Evolutionary conservation across 2,888 invertebrate species (phyloP).

Genomic region (Auanema freiburgensis): DNA sequence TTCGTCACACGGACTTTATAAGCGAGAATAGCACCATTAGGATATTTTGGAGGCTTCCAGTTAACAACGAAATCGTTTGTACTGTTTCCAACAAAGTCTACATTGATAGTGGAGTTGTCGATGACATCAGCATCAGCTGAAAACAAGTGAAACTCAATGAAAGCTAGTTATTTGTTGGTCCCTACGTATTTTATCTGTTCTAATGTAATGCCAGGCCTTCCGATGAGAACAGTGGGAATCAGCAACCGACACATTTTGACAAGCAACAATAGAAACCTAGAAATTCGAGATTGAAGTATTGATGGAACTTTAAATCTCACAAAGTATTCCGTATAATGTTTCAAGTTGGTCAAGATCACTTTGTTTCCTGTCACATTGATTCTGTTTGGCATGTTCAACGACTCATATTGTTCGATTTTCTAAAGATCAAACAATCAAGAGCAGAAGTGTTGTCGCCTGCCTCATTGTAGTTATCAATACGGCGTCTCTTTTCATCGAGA

Average conservation of each 20-base stretch:
- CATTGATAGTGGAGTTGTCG: constrained; percentile 21
- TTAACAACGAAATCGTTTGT: constrained; percentile 12
- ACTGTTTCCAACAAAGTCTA: constrained; percentile 18
- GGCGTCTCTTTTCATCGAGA: not conserved
- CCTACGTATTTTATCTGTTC: constrained; percentile 37
- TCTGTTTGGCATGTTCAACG: constrained; percentile 18
- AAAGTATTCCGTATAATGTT: constrained; percentile 51
- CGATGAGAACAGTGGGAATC: constrained; percentile 22
- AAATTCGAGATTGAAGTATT: not conserved
- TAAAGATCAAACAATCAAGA: not conserved
- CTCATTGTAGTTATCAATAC: not conserved
- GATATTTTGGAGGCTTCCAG: constrained; percentile 81
- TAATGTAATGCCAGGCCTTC: constrained; percentile 36
- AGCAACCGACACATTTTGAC: constrained; percentile 43
- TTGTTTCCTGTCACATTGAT: constrained; percentile 26
- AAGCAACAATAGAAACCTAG: constrained; percentile 48
- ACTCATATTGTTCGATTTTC: not conserved
- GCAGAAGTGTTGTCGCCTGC: not conserved
- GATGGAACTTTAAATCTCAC: constrained; percentile 24
- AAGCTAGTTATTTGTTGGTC: not conserved
- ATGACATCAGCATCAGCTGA: constrained; percentile 26
- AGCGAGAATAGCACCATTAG: constrained; percentile 85
- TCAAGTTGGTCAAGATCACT: constrained; percentile 38
- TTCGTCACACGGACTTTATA: constrained; percentile 68
- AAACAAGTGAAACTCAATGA: constrained; percentile 8